Conservation (phyloP, 2,888 invertebrate species). For the Drosophila nr. fundita region DNA sequence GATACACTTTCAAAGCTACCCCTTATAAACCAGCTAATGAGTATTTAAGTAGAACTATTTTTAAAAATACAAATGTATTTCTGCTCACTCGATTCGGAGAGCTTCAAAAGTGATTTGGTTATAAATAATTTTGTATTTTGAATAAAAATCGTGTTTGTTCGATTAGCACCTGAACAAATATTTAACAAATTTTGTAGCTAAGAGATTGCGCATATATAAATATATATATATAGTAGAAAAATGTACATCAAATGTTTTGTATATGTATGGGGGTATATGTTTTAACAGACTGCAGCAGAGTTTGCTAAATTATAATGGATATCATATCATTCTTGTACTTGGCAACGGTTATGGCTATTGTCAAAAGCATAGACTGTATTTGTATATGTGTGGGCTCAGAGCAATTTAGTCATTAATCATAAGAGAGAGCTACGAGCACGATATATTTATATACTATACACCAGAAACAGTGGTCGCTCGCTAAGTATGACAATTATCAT, state of each 20-base stretch:
- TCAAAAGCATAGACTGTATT: slow-evolving; percentile 37
- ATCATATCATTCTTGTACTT: slow-evolving; percentile 57
- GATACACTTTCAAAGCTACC: not conserved
- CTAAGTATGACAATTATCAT: not conserved
- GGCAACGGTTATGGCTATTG: slow-evolving; percentile 49
- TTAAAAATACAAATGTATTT: not conserved
- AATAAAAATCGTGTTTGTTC: slow-evolving; percentile 34
- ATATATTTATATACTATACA: slow-evolving; percentile 22
- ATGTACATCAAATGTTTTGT: slow-evolving; percentile 15
- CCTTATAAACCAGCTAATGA: slow-evolving; percentile 19
- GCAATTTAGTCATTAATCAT: slow-evolving; percentile 44
- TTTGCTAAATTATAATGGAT: slow-evolving; percentile 2
- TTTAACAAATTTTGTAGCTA: not conserved
- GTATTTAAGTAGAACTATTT: slow-evolving; percentile 25
- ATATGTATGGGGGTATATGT: not conserved
- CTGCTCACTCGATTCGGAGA: not conserved
- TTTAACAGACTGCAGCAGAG: slow-evolving; percentile 6
- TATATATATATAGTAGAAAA: slow-evolving; percentile 20
- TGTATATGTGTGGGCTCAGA: slow-evolving; percentile 16
- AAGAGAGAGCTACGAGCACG: slow-evolving; percentile 18
- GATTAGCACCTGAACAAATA: slow-evolving; percentile 48
- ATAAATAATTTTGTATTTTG: slow-evolving; percentile 1
- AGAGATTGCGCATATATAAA: slow-evolving; percentile 25
- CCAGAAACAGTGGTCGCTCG: not conserved
- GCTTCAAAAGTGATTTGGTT: slow-evolving; percentile 19